A percentile compares a stretch with the other conserved stretches of the same genome.
Evolutionary conservation across 30 jellyfish, hydroid and myxozoan species (phyloP).

Genomic region (Pelagia noctiluca): DNA sequence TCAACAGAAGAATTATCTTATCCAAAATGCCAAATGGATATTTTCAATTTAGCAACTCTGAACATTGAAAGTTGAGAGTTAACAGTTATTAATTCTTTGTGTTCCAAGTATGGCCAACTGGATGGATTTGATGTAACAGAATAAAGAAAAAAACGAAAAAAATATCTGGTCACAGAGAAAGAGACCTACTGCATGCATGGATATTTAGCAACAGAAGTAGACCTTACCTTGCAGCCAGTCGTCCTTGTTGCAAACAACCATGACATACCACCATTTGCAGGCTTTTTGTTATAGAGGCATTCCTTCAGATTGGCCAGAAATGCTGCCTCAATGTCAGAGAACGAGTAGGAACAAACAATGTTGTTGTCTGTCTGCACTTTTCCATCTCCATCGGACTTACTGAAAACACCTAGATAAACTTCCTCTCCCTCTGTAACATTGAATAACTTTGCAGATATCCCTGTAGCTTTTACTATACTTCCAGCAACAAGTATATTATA

Average conservation of each 20-base stretch:
- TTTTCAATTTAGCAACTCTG: no score
- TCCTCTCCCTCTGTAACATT: slow-evolving; percentile 62
- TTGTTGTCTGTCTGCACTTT: slow-evolving; percentile 42
- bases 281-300: slow-evolving; percentile 37
- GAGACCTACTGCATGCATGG: no score
- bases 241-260: slow-evolving; percentile 19
- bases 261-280: slow-evolving; percentile 52
- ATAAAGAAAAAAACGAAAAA: no score
- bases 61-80: no score
- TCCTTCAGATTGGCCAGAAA: slow-evolving; percentile 16
- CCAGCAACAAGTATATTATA: slow-evolving; percentile 60
- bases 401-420: slow-evolving; percentile 49
- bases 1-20: no score
- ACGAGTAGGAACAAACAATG: slow-evolving; percentile 35
- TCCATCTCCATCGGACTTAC: slow-evolving; percentile 43
- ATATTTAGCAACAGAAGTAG: not conserved
- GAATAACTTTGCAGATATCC: slow-evolving; percentile 43
- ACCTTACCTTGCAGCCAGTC: slow-evolving; percentile 9
- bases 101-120: no score
- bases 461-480: slow-evolving; percentile 39
- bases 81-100: no score
- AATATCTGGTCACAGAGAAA: no score
- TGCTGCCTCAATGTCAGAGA: slow-evolving; percentile 31
- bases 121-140: no score
- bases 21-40: no score